These are phyloP conservation scores for Oegoconia quadripuncta DNA, from an alignment of 2,888 invertebrate genomes.

Conservation along the genomic window DNA sequence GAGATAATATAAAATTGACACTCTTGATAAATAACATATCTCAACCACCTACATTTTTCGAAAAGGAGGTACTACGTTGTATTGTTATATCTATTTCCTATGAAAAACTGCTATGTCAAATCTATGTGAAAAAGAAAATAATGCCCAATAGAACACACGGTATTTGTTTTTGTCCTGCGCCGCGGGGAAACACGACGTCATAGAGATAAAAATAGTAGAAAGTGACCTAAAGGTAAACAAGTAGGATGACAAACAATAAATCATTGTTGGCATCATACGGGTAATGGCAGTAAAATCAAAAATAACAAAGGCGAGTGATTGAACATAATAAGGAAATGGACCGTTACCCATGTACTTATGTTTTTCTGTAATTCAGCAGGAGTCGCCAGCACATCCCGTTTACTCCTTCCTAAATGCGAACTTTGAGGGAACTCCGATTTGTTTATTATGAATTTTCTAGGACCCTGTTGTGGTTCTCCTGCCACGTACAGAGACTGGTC, in stretches of 20 bases:
- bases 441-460: conserved; percentile 53
- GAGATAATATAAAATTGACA: too few species aligned
- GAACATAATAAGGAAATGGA: conserved; percentile 50
- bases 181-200: conserved; percentile 22
- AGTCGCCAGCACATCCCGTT: conserved; percentile 56
- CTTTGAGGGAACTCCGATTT: conserved; percentile 31
- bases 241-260: conserved; percentile 31
- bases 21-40: too few species aligned
- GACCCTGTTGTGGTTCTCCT: conserved; percentile 32
- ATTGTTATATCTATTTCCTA: too few species aligned
- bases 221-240: conserved; percentile 27
- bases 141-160: conserved; percentile 7
- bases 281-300: conserved; percentile 28
- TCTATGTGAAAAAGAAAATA: background rate
- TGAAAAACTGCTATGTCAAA: background rate
- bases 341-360: conserved; percentile 72
- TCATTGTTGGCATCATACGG: conserved; percentile 26
- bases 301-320: conserved; percentile 43
- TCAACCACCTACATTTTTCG: too few species aligned
- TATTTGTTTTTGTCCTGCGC: conserved; percentile 28
- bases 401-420: conserved; percentile 46
- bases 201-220: conserved; percentile 40
- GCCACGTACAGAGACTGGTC: conserved; percentile 60
- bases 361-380: conserved; percentile 52
- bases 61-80: too few species aligned